Base-by-base conservation (phyloP, 35 echinoderm and acorn worm species). In the Apostichopus parvimensis region DNA sequence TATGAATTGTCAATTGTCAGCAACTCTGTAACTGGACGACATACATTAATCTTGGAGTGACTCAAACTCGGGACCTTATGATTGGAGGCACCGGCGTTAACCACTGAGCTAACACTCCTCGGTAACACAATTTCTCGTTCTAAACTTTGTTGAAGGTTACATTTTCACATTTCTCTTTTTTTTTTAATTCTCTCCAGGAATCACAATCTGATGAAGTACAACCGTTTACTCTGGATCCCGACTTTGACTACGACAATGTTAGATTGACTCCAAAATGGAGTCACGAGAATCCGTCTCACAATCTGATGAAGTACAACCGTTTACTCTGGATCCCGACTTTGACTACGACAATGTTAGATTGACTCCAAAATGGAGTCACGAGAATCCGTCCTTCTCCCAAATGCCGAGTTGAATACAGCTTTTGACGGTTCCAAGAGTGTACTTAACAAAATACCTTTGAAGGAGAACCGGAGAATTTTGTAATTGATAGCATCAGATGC, bases 201-300 rank as follows among this genome's bases (percentile, higher is more conserved):
- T 70, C 23, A 17, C 82, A 93, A 5, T 71, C 91, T 8, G 86
- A 92, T 66, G 93, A 94, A 18, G 95, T 96, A n/a, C 89, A 96
- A 79, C 92, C 95, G 10, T 96, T 96, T 82, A 73, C 89, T 13
- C 80, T 96, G 89, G 95, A 96, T 78, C 71, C 88, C 14, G 89
- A 96, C 84, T 96, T 96, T 94, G 95, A 96, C 79, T 96, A 96
- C 60, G 95, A 96, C 86, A 96, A 96, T 87, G 95, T 96, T 9
- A 73, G 79, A 34, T 75, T 96, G 79, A 94, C 95, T 23, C 89
- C 92, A 9, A 96, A 96, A 72, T 96, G 95, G 95, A 90, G 91
- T 28, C 55, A 68, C 18, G 34, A 45, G 34, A 45, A 45, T 45
- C 34, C 34, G 34, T 68, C 18, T 70, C 23, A 17, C 82, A 93